Percentiles rank a stretch among this genome's conserved stretches.
Conservation (phyloP, 2,113 vertebrate species). For the Brachyhypopomus occidentalis region DNA sequence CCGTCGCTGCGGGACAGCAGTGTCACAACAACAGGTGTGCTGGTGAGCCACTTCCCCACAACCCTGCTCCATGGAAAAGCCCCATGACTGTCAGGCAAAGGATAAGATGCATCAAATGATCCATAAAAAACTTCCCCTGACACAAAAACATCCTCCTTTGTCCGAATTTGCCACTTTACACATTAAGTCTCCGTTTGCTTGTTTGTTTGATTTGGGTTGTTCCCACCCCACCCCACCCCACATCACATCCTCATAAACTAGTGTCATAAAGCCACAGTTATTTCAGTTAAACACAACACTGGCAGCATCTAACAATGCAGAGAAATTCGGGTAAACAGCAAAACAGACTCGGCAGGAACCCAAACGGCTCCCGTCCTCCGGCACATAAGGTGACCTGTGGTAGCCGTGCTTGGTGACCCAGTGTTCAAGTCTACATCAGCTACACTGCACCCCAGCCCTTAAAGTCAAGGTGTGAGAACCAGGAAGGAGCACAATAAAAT, state of each 20-base stretch:
- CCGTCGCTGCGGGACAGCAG: constrained; percentile 20
- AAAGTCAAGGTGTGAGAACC: background rate
- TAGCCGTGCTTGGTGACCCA: background rate
- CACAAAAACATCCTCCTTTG: background rate
- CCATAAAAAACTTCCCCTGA: background rate
- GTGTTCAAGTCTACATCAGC: background rate
- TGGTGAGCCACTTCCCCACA: constrained; percentile 5
- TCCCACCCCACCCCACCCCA: too few relatives aligned
- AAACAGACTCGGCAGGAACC: too few relatives aligned
- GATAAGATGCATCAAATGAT: constrained; percentile 3
- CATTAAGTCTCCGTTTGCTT: background rate
- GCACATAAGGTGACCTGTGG: background rate
- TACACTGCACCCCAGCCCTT: background rate
- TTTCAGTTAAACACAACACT: too few relatives aligned
- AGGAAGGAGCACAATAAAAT: constrained; percentile 35
- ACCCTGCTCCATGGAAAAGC: background rate
- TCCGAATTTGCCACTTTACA: background rate
- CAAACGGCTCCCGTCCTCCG: background rate
- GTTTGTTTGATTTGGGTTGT: background rate
- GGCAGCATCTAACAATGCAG: too few relatives aligned
- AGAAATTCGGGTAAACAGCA: too few relatives aligned
- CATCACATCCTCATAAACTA: too few relatives aligned
- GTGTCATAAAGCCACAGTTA: too few relatives aligned
- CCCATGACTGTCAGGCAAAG: background rate
- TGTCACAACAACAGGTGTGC: constrained; percentile 44